Evolutionary conservation across 2,797 vertebrate species (phyloP), one percentile per base, ranked within the genome.

Genomic region (Limosa lapponica): DNA sequence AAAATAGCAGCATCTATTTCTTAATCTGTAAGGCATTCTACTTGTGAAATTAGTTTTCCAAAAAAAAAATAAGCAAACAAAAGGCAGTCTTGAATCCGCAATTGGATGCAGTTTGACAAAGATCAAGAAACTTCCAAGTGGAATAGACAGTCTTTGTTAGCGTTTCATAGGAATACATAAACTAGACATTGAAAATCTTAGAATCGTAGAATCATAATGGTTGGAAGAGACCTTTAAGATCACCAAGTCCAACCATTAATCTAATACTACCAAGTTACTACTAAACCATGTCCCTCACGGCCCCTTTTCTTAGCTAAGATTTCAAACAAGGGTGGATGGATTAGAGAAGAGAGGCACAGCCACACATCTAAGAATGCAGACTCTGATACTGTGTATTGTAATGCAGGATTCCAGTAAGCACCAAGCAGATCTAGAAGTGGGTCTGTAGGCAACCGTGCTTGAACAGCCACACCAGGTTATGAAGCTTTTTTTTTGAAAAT

Each of bases 11-110:
- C 28, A 89, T 52, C 32, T 16, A 58, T 82, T 80, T 87, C 51
- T 77, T 32, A 64, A 24, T 66, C 27, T 32, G 2, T 66, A 90
- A 58, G 17, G n/a, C 37, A 66, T 41, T 41, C 37, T 72, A n/a
- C 24, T 54, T 49, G 11, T 92, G 48, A 89, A 92, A 95, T 75
- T 5, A 55, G 28, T 74, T 79, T 70, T 59, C 62, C 28, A 46
- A 32, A 65, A 65, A 65, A 39, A 22, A 87, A 82, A 37, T 4
- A 41, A 79, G 58, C 3, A 80, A 78, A 39, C 16, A 28, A 72
- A 74, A 79, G 74, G 22, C 37, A 15, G 6, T 39, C 54, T 61
- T 69, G 43, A 94, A 87, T 84, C 41, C 18, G 39, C 3, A 80
- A 25, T 5, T 71, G 44, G 32, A 71, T 55, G 44, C 22, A 59